phyloP scores from a whole-genome alignment of 2,113 vertebrate species.

The Pseudopodoces humilis region DNA sequence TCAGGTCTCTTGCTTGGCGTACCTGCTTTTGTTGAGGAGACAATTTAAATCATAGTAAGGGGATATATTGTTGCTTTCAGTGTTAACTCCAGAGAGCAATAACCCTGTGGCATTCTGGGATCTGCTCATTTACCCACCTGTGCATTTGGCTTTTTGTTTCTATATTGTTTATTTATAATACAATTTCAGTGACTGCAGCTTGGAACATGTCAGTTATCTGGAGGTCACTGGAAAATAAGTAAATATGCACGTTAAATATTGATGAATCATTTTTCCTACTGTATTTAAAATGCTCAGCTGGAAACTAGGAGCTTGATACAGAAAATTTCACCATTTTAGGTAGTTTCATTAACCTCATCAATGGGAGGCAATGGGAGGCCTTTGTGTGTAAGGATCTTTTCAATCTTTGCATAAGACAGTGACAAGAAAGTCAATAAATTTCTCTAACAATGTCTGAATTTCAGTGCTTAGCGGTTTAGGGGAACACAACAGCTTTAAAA shows the following conservation, averaged over 20 bases:
- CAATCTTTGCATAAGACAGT: not conserved
- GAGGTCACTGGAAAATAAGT: constrained; percentile 3
- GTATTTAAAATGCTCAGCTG: not conserved
- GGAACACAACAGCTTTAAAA: not conserved
- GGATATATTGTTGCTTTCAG: not conserved
- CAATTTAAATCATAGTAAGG: not conserved
- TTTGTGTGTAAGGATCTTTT: not conserved
- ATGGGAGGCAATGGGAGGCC: not conserved
- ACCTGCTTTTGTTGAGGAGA: not conserved
- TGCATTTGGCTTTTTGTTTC: not conserved
- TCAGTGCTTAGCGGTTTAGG: not conserved
- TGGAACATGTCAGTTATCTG: not conserved
- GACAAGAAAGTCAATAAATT: not conserved
- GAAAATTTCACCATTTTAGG: not conserved
- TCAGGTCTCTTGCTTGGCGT: not conserved
- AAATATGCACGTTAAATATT: constrained; percentile 1
- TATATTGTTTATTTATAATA: not conserved
- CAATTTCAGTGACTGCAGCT: not conserved
- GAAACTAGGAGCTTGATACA: not conserved
- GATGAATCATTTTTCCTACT: not conserved
- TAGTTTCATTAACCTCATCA: not conserved
- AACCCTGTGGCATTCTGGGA: not conserved
- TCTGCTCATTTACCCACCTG: not conserved
- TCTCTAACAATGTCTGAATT: not conserved
- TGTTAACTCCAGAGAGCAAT: not conserved